Evolutionary conservation across 2,797 vertebrate genomes (phyloP).

Genomic region (Arnoldichthys spilopterus): DNA sequence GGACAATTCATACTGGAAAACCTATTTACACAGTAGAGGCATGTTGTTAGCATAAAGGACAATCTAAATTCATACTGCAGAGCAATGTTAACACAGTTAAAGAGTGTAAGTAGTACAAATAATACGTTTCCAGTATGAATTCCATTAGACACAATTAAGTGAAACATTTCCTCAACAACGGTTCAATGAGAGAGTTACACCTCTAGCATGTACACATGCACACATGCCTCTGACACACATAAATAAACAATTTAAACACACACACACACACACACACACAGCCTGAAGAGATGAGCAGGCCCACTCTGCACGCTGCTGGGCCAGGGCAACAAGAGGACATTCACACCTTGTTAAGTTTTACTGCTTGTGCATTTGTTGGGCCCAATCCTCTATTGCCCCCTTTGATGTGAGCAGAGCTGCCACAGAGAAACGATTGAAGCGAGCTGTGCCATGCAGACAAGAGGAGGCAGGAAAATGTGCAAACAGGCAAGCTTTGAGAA

Average conservation of each 20-base stretch:
- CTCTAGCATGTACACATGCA: no score
- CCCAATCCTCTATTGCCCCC: constrained; percentile 73
- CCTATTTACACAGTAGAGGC: no score
- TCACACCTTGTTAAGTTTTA: constrained; percentile 86
- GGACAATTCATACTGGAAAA: no score
- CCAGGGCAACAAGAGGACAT: constrained; percentile 75
- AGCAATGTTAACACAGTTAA: no score
- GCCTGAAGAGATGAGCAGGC: neutral
- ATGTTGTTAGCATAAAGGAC: no score
- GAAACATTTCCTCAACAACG: no score
- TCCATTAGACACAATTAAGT: no score
- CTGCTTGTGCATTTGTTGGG: constrained; percentile 79
- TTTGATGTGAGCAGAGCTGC: constrained; percentile 73
- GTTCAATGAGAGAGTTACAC: no score
- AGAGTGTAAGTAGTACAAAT: no score
- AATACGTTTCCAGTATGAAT: no score
- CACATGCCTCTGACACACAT: constrained; percentile 9
- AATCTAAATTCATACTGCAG: no score
- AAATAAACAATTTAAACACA: no score
- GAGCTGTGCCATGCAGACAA: constrained; percentile 60
- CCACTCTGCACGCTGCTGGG: constrained; percentile 60
- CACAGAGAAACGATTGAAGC: constrained; percentile 39
- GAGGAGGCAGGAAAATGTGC: constrained; percentile 7
- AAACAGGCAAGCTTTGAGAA: neutral
- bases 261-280: constrained; percentile 25